Base-by-base conservation (phyloP, 2,113 vertebrate genomes). In the Gasterosteus nipponicus region DNA sequence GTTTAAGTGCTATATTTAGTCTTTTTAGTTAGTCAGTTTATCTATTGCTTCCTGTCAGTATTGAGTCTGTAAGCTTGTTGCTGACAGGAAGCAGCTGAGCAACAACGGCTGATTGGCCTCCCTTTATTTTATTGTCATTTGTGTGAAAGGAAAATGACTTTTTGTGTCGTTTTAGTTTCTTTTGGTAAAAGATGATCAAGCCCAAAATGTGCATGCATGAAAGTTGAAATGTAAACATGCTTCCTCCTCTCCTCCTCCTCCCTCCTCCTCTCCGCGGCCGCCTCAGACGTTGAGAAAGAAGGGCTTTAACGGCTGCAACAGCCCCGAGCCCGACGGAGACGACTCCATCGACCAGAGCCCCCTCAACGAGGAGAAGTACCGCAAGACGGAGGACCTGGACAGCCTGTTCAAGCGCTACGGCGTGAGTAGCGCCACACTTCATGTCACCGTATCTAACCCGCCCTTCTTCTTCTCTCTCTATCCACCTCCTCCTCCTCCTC, bases 301-400 rank as follows among this genome's bases (percentile, higher is more conserved):
- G 93, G 97, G 97, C 89, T 98, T 99, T 96, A 99, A 98, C 33
- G 98, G 97, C 93, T 99, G 97, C 93, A 97, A 99, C 96, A 99
- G 97, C 93, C 98, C 98, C 0, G 98, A 99, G 87, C 96, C 97
- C 0, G 98, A 99, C 62, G 96, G 96, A 49, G 98, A 99, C n/a
- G 98, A 99, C 93, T 98, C 97, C 44, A 96, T 98, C 86, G 97
- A 98, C 93, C 97, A 97, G 94, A 99, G 97, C 93, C 96, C 98
- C 16, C 93, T 98, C 90, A 96, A 96, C 84, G 97, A 99, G 72
- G 97, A 98, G 89, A 98, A 97, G 93, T 98, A 94, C 87, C 96
- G 97, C 87, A 98, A 97, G 92, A 95, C 95, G 10, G 97, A 99
- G 84, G 98, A 99, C 92, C 95, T 99, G 90, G 98, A 99, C 87